Evolutionary conservation across 2,888 invertebrate genomes (phyloP), one percentile per base, ranked within the genome.

Genomic region (Rhingia rostrata): DNA sequence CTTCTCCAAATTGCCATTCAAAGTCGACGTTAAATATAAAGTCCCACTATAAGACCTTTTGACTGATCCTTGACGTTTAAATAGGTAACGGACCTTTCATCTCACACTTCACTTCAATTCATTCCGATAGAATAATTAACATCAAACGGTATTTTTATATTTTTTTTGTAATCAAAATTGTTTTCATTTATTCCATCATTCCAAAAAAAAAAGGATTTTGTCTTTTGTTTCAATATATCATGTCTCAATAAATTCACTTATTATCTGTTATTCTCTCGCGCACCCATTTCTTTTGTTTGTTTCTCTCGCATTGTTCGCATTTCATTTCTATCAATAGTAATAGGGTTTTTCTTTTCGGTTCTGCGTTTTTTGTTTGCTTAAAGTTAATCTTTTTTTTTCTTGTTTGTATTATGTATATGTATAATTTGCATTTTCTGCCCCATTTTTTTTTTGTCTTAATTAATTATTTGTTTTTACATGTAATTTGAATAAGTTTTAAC

Each of bases 161-260:
- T 77, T 69, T 78, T 83, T 84, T 84, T 84, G 64, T 84, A 84
- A 84, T 84, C 84, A 84, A 84, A 84, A 84, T 80, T 80, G 74
- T 80, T 80, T 80, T 84, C 84, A 72, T 84, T 80, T 84, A 80
- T 79, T 84, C 80, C 66, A 43, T 80, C 84, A 80, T 84, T 84
- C 84, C 84, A 84, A 84, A 84, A 82, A 72, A 81, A 69, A 78
- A 72, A 56, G 12, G 35, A 60, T 73, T 79, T 73, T 63, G 51
- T 64, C 63, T 61, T 77, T 69, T 69, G 63, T 83, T 79, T 73
- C 60, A 69, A 79, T 79, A 74, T 83, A 78, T 79, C 73, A 69
- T 79, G 58, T 84, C 69, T 84, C 80, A 80, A 79, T 84, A 84
- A 79, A 80, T 84, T 79, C 84, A 84, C 79, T 79, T 84, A 84